These are phyloP conservation scores for Zaprionus africanus DNA, from an alignment of 1,140 invertebrate species.

Conservation along the genomic window DNA sequence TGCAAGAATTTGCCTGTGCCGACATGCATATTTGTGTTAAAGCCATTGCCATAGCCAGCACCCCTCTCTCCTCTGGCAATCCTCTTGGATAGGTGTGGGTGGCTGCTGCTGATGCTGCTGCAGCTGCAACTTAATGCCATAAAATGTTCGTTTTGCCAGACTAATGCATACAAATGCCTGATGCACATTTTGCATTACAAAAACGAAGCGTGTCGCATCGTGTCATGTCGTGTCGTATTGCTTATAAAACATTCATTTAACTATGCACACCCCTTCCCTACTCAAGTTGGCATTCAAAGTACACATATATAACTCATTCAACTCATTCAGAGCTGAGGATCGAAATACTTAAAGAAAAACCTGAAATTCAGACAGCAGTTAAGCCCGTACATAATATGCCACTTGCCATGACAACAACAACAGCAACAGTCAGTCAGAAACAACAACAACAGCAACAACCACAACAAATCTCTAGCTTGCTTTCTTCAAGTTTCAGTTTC, in stretches of 20 bases:
- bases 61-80: constrained; percentile 2
- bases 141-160: constrained; percentile 80
- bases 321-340: background rate
- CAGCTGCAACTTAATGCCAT: constrained; percentile 58
- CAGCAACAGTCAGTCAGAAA: background rate
- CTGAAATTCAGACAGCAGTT: background rate
- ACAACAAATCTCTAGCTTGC: background rate
- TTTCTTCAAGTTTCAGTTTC: constrained; percentile 11
- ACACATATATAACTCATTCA: background rate
- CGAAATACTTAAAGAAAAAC: constrained; percentile 9
- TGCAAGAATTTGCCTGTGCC: constrained; percentile 73
- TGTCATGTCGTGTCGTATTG: constrained; percentile 23
- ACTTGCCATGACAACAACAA: constrained; percentile 2
- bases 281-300: background rate
- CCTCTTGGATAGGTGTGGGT: background rate
- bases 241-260: constrained; percentile 55
- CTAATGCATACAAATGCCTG: constrained; percentile 82
- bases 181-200: constrained; percentile 79
- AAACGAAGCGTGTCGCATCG: constrained; percentile 47
- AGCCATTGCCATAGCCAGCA: constrained; percentile 62
- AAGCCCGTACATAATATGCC: constrained; percentile 27
- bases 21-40: constrained; percentile 81
- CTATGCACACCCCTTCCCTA: background rate
- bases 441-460: background rate
- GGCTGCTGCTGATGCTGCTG: background rate